Conservation (phyloP, 2,797 vertebrate genomes). For the Delichon dasypus region DNA sequence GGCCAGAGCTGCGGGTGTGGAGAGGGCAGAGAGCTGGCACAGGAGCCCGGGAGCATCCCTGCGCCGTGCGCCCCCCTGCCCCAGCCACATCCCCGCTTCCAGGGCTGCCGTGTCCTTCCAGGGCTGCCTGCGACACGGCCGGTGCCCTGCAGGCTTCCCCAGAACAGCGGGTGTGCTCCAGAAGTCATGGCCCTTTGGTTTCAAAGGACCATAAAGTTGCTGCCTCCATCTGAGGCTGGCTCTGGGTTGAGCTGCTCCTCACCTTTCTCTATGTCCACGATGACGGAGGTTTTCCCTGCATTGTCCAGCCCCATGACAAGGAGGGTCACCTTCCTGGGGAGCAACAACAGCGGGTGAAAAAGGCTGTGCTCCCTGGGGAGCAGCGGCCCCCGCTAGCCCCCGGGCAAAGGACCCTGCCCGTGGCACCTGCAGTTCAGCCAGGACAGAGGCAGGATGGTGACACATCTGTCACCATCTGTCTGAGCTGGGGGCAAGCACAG, state of each 20-base stretch:
- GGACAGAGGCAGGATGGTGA: neutral
- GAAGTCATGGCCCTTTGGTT: fast-evolving
- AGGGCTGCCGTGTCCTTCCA: neutral
- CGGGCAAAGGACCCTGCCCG: fast-evolving
- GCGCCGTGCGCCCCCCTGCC: no score
- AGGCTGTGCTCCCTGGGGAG: neutral
- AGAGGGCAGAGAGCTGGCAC: neutral
- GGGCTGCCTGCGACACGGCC: neutral
- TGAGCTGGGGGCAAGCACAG: neutral
- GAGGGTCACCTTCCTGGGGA: conserved; percentile 46
- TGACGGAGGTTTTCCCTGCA: conserved; percentile 5
- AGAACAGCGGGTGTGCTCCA: neutral
- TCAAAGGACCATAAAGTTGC: neutral
- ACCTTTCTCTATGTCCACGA: conserved; percentile 45
- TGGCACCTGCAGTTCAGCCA: fast-evolving
- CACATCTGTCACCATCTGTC: neutral
- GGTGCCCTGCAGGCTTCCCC: fast-evolving
- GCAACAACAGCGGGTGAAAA: neutral
- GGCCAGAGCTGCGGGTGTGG: neutral
- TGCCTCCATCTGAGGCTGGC: neutral
- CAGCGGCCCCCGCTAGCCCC: fast-evolving
- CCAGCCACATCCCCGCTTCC: neutral
- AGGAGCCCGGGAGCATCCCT: no score
- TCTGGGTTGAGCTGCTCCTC: neutral
- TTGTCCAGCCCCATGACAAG: conserved; percentile 56